phyloP scores from a whole-genome alignment of 1,140 invertebrate species.

The Heliconius hewitsoni region DNA sequence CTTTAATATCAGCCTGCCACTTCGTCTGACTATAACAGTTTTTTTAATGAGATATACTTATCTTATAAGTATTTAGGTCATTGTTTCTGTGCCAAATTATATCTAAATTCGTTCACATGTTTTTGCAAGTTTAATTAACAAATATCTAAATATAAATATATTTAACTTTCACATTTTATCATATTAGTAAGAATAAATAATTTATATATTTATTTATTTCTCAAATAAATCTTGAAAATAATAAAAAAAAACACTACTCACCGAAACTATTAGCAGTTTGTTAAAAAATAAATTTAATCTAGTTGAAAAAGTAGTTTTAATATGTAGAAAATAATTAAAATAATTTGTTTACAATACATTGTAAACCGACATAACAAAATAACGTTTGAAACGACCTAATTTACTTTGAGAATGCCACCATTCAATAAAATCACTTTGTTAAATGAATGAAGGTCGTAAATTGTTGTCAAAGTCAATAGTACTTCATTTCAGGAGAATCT shows the following conservation, averaged over 20 bases:
- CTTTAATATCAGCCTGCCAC: too few species aligned
- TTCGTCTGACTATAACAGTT: too few species aligned
- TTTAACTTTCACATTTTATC: not conserved
- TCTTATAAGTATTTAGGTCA: not conserved
- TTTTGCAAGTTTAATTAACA: not conserved
- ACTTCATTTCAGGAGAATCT: not conserved
- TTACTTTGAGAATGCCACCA: not conserved
- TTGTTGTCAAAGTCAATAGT: not conserved
- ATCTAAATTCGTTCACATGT: not conserved
- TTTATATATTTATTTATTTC: too few species aligned
- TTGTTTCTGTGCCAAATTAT: not conserved
- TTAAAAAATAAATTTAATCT: too few species aligned
- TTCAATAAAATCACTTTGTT: slow-evolving; percentile 9
- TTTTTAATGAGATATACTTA: not conserved
- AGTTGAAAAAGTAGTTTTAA: too few species aligned
- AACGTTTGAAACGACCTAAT: not conserved
- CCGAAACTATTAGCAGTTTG: too few species aligned
- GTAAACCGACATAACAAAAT: not conserved
- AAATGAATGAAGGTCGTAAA: not conserved
- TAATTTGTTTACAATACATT: not conserved
- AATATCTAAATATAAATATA: not conserved
- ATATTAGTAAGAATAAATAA: not conserved
- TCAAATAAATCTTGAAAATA: too few species aligned
- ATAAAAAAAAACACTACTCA: too few species aligned
- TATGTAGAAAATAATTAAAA: not conserved